Evolutionary conservation across 2,797 vertebrate genomes (phyloP).

Genomic region (Trichosurus vulpecula): DNA sequence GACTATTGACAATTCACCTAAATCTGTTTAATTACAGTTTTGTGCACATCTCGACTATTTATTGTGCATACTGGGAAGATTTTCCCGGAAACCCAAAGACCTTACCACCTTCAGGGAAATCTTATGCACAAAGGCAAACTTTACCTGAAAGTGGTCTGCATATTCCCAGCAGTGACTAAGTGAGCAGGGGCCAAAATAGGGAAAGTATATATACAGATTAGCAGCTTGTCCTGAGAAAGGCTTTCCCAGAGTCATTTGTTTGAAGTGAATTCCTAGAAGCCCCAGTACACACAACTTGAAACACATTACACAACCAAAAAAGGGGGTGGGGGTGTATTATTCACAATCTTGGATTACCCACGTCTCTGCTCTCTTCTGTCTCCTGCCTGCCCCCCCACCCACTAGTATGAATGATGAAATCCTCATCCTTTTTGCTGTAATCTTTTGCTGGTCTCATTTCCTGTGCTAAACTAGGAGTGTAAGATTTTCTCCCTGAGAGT

Average conservation of each 20-base stretch:
- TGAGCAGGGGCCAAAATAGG: neutral
- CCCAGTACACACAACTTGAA: neutral
- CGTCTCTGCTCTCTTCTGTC: neutral
- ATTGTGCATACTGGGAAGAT: neutral
- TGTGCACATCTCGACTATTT: neutral
- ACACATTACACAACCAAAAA: neutral
- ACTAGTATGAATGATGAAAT: neutral
- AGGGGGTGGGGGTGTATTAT: accelerated
- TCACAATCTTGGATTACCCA: neutral
- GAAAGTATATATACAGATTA: neutral
- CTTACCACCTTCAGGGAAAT: neutral
- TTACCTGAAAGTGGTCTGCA: neutral
- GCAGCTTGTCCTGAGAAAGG: neutral
- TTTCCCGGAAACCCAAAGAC: neutral
- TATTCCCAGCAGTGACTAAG: neutral
- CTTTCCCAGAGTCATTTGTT: neutral
- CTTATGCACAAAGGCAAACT: neutral
- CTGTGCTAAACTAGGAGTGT: neutral
- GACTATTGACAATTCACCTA: neutral
- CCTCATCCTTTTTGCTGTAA: neutral
- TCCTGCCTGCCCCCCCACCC: too few species aligned
- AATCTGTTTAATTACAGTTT: neutral
- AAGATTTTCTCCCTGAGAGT: neutral
- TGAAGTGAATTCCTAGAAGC: neutral
- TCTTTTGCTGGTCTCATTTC: too few species aligned